Evolutionary conservation across 2,113 vertebrate species (phyloP).

Genomic region (Dryoscopus gambensis): DNA sequence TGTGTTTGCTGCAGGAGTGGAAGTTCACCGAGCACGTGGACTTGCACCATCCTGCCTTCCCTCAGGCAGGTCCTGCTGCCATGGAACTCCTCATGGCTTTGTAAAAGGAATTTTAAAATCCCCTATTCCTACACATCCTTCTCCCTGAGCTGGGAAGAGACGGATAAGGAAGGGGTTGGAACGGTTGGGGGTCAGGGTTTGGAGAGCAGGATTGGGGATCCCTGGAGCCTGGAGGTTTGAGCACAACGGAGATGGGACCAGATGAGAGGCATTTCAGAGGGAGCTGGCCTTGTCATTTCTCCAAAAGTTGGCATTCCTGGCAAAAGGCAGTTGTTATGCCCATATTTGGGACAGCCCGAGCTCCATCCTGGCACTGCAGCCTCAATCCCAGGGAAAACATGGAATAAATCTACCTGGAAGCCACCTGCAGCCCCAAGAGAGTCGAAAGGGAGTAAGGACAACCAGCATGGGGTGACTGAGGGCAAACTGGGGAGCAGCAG

Average conservation of each 20-base stretch:
- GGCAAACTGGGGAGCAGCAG: not conserved
- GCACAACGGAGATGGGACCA: not conserved
- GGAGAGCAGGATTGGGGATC: not conserved
- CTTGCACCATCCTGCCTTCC: not conserved
- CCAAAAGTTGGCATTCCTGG: not conserved
- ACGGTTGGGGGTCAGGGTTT: not conserved
- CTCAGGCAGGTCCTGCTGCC: not conserved
- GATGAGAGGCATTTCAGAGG: not conserved
- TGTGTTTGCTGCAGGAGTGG: not conserved
- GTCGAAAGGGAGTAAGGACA: not conserved
- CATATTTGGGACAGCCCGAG: not conserved
- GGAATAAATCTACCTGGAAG: not conserved
- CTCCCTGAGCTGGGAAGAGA: not conserved
- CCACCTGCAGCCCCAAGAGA: not conserved
- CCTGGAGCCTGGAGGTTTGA: not conserved
- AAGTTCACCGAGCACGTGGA: fast-evolving
- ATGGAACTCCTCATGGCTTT: fast-evolving
- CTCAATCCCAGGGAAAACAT: not conserved
- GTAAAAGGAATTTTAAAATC: not conserved
- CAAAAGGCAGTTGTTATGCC: not conserved
- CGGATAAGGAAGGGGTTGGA: not conserved
- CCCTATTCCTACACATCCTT: not conserved
- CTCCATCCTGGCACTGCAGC: not conserved
- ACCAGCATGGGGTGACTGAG: not conserved
- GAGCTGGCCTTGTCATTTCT: not conserved